Evolutionary conservation across 2,797 vertebrate species (phyloP).

Genomic region (Liasis olivaceus): DNA sequence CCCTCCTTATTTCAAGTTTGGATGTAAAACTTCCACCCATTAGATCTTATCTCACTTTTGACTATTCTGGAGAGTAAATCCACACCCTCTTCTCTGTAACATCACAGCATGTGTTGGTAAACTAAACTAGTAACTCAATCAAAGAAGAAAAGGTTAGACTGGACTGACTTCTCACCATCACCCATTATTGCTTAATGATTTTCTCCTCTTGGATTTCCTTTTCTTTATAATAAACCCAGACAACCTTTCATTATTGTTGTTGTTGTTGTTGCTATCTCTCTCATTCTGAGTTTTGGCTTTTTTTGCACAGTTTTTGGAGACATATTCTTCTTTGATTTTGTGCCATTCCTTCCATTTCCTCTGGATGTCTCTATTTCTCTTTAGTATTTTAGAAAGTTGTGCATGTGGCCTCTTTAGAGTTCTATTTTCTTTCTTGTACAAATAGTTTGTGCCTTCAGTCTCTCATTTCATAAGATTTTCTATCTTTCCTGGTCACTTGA

Average conservation of each 20-base stretch:
- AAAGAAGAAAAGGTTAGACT: not conserved
- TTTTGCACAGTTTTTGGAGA: not conserved
- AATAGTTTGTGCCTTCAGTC: not conserved
- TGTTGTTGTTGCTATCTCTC: not conserved
- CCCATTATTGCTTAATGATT: not conserved
- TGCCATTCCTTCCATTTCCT: not conserved
- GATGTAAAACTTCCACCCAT: not conserved
- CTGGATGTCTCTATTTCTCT: not conserved
- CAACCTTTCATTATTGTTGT: not conserved
- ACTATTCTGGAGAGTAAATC: not conserved
- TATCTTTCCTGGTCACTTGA: not conserved
- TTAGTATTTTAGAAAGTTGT: not conserved
- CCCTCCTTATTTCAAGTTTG: not conserved
- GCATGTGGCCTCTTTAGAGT: not conserved
- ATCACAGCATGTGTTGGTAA: not conserved
- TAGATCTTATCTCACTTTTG: not conserved
- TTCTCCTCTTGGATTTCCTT: not conserved
- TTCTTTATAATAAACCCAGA: not conserved
- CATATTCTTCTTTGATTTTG: not conserved
- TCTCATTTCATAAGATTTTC: not conserved
- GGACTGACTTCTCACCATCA: not conserved
- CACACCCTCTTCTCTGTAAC: not conserved
- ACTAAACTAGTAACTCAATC: not conserved
- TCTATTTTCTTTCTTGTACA: not conserved
- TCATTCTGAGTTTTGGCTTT: not conserved